Conservation (phyloP, 2,113 vertebrate genomes). For the Dipodomys merriami region DNA sequence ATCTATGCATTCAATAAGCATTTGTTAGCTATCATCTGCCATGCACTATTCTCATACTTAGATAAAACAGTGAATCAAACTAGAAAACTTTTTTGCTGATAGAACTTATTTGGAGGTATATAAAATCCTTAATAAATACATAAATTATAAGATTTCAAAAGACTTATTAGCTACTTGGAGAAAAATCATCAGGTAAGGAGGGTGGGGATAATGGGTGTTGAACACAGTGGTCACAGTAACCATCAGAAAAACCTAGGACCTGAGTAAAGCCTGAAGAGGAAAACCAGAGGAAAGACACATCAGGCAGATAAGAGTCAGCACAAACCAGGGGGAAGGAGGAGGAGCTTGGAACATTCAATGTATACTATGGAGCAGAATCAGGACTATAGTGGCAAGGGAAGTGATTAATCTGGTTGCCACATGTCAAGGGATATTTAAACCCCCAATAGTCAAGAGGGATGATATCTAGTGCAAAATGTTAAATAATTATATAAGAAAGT, state of each 20-base stretch:
- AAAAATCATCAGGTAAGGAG: background rate
- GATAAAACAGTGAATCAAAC: background rate
- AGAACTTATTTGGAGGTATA: background rate
- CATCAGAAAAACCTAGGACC: background rate
- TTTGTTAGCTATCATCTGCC: background rate
- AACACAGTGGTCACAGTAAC: background rate
- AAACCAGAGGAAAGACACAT: background rate
- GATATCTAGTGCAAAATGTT: background rate
- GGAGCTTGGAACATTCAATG: too few species aligned
- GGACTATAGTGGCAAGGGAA: accelerated
- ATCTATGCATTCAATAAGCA: background rate
- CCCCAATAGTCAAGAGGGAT: background rate
- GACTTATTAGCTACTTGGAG: background rate
- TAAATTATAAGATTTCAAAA: background rate
- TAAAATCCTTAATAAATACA: background rate
- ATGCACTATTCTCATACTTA: background rate
- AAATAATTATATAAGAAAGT: background rate
- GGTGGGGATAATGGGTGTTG: background rate
- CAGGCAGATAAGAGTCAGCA: background rate
- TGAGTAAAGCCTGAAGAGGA: too few species aligned
- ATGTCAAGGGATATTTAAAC: background rate
- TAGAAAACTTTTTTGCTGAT: background rate
- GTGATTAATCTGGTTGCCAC: background rate
- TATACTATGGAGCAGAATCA: too few species aligned
- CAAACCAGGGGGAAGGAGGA: background rate